These are phyloP conservation scores for Calliphora vomitoria DNA, from an alignment of 2,888 invertebrate species.

Conservation along the genomic window DNA sequence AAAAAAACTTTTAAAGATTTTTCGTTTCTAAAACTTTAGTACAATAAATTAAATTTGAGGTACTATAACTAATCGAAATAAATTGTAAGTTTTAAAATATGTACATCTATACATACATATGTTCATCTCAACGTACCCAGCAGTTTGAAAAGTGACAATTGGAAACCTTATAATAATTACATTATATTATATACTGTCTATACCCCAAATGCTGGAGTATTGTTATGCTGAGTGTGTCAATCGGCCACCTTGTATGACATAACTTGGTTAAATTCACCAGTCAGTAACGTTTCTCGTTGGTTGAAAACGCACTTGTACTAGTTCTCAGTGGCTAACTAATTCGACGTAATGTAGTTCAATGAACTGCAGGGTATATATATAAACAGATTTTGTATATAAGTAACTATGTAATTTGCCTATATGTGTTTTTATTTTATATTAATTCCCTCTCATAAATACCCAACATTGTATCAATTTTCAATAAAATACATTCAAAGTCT, in stretches of 20 bases:
- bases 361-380: not conserved
- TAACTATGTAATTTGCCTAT: not conserved
- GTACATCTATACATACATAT: not conserved
- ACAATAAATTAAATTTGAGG: not conserved
- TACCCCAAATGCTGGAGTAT: too few species aligned
- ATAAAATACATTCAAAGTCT: not conserved
- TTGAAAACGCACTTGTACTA: too few species aligned
- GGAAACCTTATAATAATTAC: too few species aligned
- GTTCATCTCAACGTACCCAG: not conserved
- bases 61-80: constrained; percentile 48
- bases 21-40: constrained; percentile 1
- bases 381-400: not conserved
- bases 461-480: constrained; percentile 41
- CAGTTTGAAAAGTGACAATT: too few species aligned
- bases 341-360: too few species aligned
- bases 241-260: too few species aligned
- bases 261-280: too few species aligned
- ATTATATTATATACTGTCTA: too few species aligned
- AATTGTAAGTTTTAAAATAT: constrained; percentile 7
- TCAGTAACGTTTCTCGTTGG: too few species aligned
- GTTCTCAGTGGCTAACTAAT: too few species aligned
- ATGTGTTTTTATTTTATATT: not conserved
- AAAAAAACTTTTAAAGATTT: constrained; percentile 4
- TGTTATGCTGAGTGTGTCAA: too few species aligned
- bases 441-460: constrained; percentile 16